Conservation (phyloP, 2,888 invertebrate genomes). For the Scrobipalpa costella region DNA sequence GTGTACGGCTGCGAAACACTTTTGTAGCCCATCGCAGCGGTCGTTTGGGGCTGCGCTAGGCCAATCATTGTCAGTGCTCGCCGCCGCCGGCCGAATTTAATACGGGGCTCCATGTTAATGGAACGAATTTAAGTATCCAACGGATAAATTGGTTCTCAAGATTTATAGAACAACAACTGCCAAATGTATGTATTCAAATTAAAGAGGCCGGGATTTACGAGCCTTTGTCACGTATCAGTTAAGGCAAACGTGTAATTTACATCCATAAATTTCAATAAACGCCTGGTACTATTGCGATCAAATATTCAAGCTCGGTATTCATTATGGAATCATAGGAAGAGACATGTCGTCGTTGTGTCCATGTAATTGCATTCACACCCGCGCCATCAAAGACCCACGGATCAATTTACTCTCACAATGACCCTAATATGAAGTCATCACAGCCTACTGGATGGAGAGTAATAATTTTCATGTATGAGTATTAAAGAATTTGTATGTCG, state of each 20-base stretch:
- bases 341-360: slow-evolving; percentile 49
- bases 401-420: slow-evolving; percentile 77
- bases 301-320: slow-evolving; percentile 35
- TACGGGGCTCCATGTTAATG: slow-evolving; percentile 67
- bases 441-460: slow-evolving; percentile 55
- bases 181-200: slow-evolving; percentile 55
- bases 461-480: slow-evolving; percentile 70
- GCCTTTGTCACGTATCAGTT: slow-evolving; percentile 39
- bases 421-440: slow-evolving; percentile 73
- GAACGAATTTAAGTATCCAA: slow-evolving; percentile 65
- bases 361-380: slow-evolving; percentile 58
- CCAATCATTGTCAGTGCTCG: slow-evolving; percentile 71
- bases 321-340: slow-evolving; percentile 39
- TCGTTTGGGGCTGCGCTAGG: slow-evolving; percentile 66
- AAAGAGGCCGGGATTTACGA: slow-evolving; percentile 47
- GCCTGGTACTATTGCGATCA: slow-evolving; percentile 28
- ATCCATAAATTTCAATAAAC: slow-evolving; percentile 36
- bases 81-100: slow-evolving; percentile 65
- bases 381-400: slow-evolving; percentile 58
- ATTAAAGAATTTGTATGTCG: slow-evolving; percentile 74
- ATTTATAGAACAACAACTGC: slow-evolving; percentile 64
- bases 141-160: slow-evolving; percentile 64
- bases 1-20: slow-evolving; percentile 72
- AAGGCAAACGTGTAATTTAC: slow-evolving; percentile 35
- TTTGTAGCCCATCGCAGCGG: slow-evolving; percentile 70